phyloP scores from a whole-genome alignment of 2,888 invertebrate genomes.

The Heteromurus nitidus region DNA sequence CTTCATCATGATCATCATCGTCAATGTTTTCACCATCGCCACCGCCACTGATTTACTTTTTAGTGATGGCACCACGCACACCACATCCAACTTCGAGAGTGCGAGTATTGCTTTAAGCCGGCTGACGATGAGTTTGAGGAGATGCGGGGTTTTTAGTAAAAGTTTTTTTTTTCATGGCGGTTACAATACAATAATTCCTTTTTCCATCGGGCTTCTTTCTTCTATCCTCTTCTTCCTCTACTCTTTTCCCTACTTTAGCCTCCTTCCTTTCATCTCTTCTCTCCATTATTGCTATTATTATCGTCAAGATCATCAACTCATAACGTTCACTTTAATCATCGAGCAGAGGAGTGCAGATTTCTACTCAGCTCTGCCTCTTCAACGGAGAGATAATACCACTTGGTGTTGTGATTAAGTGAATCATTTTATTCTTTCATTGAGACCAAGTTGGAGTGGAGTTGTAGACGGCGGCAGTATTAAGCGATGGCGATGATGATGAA shows the following conservation, averaged over 20 bases:
- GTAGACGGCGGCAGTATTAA: not conserved
- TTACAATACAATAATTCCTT: slow-evolving; percentile 25
- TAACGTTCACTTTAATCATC: slow-evolving; percentile 54
- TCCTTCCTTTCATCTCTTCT: slow-evolving; percentile 45
- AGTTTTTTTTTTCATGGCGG: not conserved
- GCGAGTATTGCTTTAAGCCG: too few relatives aligned
- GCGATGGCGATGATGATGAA: too few relatives aligned
- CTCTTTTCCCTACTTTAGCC: too few relatives aligned
- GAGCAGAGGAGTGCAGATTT: slow-evolving; percentile 35
- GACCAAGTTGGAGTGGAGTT: not conserved
- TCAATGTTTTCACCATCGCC: not conserved
- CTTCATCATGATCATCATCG: slow-evolving; percentile 9
- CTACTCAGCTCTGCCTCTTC: slow-evolving; percentile 5
- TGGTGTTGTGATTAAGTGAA: slow-evolving; percentile 50
- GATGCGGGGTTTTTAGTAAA: not conserved
- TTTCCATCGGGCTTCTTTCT: not conserved
- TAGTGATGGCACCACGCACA: not conserved
- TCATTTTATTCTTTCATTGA: slow-evolving; percentile 41
- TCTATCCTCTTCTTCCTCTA: slow-evolving; percentile 21
- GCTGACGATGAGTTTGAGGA: too few relatives aligned
- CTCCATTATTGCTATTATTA: slow-evolving; percentile 30
- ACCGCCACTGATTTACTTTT: slow-evolving; percentile 13
- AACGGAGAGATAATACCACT: slow-evolving; percentile 1
- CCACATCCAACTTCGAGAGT: not conserved
- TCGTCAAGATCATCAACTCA: slow-evolving; percentile 25